A percentile compares a stretch with the other conserved stretches of the same genome.
phyloP scores from a whole-genome alignment of 1,140 invertebrate genomes.

The Cydia pomonella region DNA sequence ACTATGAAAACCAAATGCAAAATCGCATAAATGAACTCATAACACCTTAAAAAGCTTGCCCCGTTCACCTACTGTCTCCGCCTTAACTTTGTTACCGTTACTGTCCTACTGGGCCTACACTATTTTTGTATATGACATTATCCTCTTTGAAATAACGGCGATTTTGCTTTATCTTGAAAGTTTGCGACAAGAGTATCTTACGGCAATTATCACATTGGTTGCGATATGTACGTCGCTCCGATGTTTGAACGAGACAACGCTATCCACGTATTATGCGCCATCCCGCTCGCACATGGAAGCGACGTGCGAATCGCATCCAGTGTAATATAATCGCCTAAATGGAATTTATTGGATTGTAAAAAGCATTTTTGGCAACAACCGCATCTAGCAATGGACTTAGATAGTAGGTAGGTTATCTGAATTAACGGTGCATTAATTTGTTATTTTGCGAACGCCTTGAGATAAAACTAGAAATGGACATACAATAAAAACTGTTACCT shows the following conservation, averaged over 20 bases:
- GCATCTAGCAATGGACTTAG: neutral
- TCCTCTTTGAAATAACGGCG: neutral
- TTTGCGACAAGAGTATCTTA: neutral
- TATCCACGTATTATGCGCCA: too few species aligned
- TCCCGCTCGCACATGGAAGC: too few species aligned
- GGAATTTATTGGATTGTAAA: conserved; percentile 9
- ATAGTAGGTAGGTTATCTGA: neutral
- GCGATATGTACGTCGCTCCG: too few species aligned
- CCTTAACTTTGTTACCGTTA: conserved; percentile 15
- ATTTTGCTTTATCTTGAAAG: neutral
- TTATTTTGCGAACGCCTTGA: neutral
- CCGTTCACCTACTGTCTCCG: neutral
- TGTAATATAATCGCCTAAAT: neutral
- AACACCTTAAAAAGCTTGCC: neutral
- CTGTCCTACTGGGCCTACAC: conserved; percentile 25
- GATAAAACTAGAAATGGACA: neutral
- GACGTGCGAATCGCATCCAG: too few species aligned
- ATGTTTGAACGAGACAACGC: too few species aligned
- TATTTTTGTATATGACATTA: neutral
- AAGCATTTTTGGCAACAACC: neutral
- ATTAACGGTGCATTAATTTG: conserved; percentile 5
- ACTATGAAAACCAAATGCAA: neutral
- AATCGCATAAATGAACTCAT: neutral
- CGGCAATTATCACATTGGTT: too few species aligned
- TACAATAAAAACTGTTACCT: too few species aligned